phyloP scores from a whole-genome alignment of 2,888 invertebrate genomes.

The Belgica antarctica region DNA sequence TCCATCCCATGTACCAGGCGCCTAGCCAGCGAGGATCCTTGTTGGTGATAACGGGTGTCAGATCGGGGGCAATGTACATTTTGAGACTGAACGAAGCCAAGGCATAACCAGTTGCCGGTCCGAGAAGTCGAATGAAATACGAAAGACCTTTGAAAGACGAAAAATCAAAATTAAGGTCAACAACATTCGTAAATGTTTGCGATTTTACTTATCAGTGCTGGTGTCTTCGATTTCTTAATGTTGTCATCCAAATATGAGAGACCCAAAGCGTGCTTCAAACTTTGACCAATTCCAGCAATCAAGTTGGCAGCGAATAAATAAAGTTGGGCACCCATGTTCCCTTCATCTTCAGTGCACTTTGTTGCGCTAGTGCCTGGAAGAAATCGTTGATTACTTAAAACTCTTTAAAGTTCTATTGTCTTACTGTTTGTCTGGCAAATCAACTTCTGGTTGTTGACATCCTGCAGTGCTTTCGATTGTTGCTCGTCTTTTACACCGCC shows the following conservation, averaged over 20 bases:
- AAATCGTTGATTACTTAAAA: no score
- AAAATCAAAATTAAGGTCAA: no score
- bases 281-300: conserved; percentile 56
- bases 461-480: conserved; percentile 49
- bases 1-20: conserved; percentile 68
- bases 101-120: conserved; percentile 62
- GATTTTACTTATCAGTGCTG: conserved; percentile 60
- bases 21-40: conserved; percentile 68
- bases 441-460: conserved; percentile 54
- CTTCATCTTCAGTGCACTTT: conserved; percentile 54
- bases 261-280: conserved; percentile 50
- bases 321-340: conserved; percentile 58
- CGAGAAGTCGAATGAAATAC: conserved; percentile 61
- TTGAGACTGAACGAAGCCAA: conserved; percentile 60
- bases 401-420: neutral
- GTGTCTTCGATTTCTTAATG: conserved; percentile 63
- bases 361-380: conserved; percentile 3
- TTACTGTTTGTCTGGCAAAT: conserved; percentile 52
- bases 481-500: conserved; percentile 51
- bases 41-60: conserved; percentile 60
- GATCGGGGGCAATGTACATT: conserved; percentile 60
- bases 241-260: conserved; percentile 66
- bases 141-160: conserved; percentile 50
- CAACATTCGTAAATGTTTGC: neutral
- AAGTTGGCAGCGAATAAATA: conserved; percentile 62